Evolutionary conservation across 2,797 vertebrate species (phyloP).

Genomic region (Galagoides demidoff): DNA sequence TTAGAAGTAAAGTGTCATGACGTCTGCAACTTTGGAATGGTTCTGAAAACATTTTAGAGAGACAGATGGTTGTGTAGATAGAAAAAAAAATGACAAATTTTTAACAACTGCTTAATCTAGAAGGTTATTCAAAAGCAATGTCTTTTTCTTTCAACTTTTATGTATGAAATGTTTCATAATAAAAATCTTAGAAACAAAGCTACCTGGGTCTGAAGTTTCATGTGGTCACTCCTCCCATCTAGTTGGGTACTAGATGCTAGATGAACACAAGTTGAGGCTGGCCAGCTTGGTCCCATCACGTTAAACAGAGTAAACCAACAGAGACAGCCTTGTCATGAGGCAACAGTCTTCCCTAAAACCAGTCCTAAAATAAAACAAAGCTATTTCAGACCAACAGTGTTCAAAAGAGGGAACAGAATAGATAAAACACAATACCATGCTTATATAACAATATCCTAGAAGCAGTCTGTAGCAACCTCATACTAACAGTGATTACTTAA

Average conservation of each 20-base stretch:
- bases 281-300: slow-evolving; percentile 66
- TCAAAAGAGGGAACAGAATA: neutral
- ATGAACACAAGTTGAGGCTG: slow-evolving; percentile 76
- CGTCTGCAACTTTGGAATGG: neutral
- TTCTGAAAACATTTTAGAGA: neutral
- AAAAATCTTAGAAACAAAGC: neutral
- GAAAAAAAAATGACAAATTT: slow-evolving; percentile 27
- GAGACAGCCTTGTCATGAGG: slow-evolving; percentile 71
- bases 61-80: neutral
- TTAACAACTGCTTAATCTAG: neutral
- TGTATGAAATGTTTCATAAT: neutral
- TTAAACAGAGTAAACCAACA: neutral
- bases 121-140: neutral
- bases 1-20: neutral
- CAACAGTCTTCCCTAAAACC: slow-evolving; percentile 17
- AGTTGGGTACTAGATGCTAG: slow-evolving; percentile 59
- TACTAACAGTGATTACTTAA: neutral
- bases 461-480: neutral
- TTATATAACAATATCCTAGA: neutral
- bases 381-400: neutral
- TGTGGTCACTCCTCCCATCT: slow-evolving; percentile 40
- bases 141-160: neutral
- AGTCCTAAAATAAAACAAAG: slow-evolving; percentile 52
- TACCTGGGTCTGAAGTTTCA: slow-evolving; percentile 89
- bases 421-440: neutral